These are phyloP conservation scores for Philotrypesis tridentata DNA, from an alignment of 1,140 invertebrate genomes.

Conservation along the genomic window DNA sequence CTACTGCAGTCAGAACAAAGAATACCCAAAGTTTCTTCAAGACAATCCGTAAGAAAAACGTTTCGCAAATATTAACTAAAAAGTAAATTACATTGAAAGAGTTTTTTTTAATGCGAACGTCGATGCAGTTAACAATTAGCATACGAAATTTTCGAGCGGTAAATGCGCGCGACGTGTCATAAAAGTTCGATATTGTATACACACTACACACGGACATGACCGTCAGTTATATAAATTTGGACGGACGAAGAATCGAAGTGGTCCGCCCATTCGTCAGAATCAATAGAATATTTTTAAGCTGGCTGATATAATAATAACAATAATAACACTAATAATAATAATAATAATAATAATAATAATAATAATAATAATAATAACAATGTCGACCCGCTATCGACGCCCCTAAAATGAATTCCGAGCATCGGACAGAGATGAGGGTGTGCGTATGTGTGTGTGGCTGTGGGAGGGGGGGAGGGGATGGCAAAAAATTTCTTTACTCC, in stretches of 20 bases:
- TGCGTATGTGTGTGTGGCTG: no score
- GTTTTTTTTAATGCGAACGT: no score
- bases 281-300: slow-evolving; percentile 44
- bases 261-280: slow-evolving; percentile 23
- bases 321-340: slow-evolving; percentile 33
- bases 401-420: slow-evolving; percentile 42
- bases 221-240: neutral
- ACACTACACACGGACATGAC: neutral
- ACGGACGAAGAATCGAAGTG: neutral
- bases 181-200: no score
- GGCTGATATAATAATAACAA: slow-evolving; percentile 29
- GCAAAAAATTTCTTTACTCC: slow-evolving; percentile 44
- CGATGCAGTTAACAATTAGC: neutral
- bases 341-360: slow-evolving; percentile 35
- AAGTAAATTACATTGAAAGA: no score
- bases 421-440: no score
- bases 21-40: no score
- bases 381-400: neutral
- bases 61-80: no score
- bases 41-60: no score
- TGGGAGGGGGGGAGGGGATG: neutral
- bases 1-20: no score
- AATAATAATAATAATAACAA: slow-evolving; percentile 36
- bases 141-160: neutral
- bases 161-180: no score